Evolutionary conservation across 2,888 invertebrate genomes (phyloP), one percentile per base, ranked within the genome.

Genomic region (Pammene fasciana): DNA sequence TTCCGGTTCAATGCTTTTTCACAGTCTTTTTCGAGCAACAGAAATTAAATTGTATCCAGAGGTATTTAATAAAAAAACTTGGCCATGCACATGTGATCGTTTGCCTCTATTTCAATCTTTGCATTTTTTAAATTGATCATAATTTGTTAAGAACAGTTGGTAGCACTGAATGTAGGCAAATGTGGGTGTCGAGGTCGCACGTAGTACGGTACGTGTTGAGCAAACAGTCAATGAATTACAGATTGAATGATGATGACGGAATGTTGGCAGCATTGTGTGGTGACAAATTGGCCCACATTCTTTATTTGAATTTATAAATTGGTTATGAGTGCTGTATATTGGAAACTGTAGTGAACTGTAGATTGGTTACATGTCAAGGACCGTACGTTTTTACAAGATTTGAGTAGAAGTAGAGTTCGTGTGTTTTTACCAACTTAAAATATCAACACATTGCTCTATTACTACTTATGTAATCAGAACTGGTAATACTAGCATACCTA

Each of bases 151-250:
- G 54, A 13, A 26, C 55, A 43, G 52, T 55, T 64, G 64, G 64
- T 54, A 74, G 82, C 78, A 79, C 76, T 78, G 79, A 74, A 81
- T 79, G 88, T 88, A 76, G 89, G 89, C 74, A 80, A 72, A 80
- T 78, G 88, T 88, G 75, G 89, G 89, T 74, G 80, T 73, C 85
- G 83, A 85, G 86, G 87, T 75, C 85, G 78, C 78, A 75, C 79
- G 78, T 76, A 79, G 78, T 76, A 80, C 78, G 72, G 78, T 76
- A 80, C 78, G 72, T 81, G 80, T 80, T 73, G 80, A 50, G 80
- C 84, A 84, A 86, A 87, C 86, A 86, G 85, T 85, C 86, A 85
- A 86, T 86, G 86, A 83, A 86, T 84, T 83, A 87, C 82, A 84
- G 87, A 88, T 86, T 84, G 82, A 77, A 81, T 77, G 76, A 76